Evolutionary conservation across 92 coral and sea anemone species (phyloP).

Genomic region (Virgularia gustaviana): DNA sequence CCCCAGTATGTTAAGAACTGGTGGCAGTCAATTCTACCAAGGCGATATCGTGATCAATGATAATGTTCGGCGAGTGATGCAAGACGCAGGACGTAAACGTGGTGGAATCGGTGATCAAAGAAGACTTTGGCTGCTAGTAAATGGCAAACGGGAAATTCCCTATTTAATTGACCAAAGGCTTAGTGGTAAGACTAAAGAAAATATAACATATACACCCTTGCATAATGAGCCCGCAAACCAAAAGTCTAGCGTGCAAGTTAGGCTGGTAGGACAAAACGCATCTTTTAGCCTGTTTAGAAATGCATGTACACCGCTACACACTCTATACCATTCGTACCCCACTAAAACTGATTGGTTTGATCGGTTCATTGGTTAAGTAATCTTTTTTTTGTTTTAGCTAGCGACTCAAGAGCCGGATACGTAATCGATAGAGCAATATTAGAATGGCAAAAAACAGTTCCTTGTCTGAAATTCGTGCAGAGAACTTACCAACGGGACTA

Average conservation of each 20-base stretch:
- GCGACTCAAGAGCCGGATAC: background rate
- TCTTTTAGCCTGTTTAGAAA: too few species aligned
- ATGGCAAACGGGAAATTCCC: conserved; percentile 3
- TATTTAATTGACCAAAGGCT: conserved; percentile 1
- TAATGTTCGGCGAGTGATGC: too few species aligned
- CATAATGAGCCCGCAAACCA: too few species aligned
- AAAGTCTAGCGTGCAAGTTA: too few species aligned
- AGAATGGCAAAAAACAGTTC: background rate
- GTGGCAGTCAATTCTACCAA: too few species aligned
- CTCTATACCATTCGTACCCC: too few species aligned
- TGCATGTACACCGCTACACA: too few species aligned
- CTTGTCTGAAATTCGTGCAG: conserved; percentile 4
- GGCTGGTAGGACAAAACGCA: background rate
- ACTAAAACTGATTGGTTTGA: too few species aligned
- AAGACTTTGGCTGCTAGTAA: background rate
- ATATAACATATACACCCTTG: background rate
- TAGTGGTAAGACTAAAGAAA: background rate
- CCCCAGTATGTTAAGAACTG: too few species aligned
- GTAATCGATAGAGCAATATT: background rate
- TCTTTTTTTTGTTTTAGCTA: background rate
- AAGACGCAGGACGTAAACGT: too few species aligned
- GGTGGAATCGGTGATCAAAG: too few species aligned
- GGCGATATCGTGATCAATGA: too few species aligned
- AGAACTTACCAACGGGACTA: background rate
- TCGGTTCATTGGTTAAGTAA: background rate